Evolutionary conservation across 2,113 vertebrate genomes (phyloP), one percentile per base, ranked within the genome.

Genomic region (Pholis gunnellus): DNA sequence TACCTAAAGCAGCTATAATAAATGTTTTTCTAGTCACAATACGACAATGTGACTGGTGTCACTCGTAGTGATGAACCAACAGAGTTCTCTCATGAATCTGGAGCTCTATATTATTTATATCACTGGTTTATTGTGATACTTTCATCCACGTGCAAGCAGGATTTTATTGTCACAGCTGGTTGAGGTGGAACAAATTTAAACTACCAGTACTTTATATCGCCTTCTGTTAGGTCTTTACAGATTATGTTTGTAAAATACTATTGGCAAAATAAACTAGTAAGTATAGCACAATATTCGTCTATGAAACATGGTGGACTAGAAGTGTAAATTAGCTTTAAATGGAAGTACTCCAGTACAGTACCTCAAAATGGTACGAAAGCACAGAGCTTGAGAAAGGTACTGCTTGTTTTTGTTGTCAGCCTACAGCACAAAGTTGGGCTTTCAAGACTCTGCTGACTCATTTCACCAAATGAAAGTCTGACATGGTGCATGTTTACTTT

Each of bases 391-490:
- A 75, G 4, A 17, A 25, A 3, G 6, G 8, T 46, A 56, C 25
- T 61, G 25, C 10, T 48, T 36, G 25, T 20, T 75, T 56, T 69
- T 63, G 17, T 68, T 65, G 13, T 50, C 20, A 14, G 9, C 36
- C 50, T 18, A 11, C 29, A 77, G 36, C 22, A 76, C 6, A 48
- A 9, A 22, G 27, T 3, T n/a, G 27, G 31, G 1, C 27, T 25
- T 52, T 2, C 17, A 22, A 11, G 20, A 42, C n/a, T 20, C 6
- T 57, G 8, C 50, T n/a, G 77, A 87, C 54, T 60, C 8, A 48
- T n/a, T 54, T 17, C 6, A 27, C 11, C 34, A 50, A 67, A 64
- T 76, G 22, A 65, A 25, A 60, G 42, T 75, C 25, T 72, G 72
- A 65, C 20, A n/a, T 48, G 56, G 64, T n/a, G 6, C 42, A 36